These are phyloP conservation scores for Thymelicus sylvestris DNA, from an alignment of 2,888 invertebrate genomes.

Conservation along the genomic window DNA sequence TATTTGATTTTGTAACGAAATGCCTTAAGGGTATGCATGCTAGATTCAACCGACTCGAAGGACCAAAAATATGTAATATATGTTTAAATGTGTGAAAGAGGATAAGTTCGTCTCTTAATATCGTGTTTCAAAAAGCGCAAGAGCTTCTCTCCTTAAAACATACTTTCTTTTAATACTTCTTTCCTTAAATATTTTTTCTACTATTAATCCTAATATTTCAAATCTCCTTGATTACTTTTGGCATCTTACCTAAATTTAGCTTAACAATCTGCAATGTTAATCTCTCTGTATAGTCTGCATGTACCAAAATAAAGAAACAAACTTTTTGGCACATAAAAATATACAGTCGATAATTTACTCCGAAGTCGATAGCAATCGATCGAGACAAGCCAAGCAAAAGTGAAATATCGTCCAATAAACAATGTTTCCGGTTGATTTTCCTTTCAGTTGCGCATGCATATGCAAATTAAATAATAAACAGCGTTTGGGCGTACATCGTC, in stretches of 20 bases:
- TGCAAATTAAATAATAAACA: slow-evolving; percentile 64
- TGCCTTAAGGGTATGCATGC: neutral
- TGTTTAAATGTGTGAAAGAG: neutral
- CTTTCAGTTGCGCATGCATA: slow-evolving; percentile 52
- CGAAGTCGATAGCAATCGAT: slow-evolving; percentile 25
- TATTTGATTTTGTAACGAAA: neutral
- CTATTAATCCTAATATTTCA: too few relatives aligned
- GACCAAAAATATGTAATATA: neutral
- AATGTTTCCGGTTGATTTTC: slow-evolving; percentile 42
- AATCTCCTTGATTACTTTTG: too few relatives aligned
- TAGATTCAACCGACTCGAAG: neutral
- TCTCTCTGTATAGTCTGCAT: neutral
- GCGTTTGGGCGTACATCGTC: slow-evolving; percentile 55
- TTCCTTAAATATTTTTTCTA: too few relatives aligned
- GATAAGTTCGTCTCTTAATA: neutral
- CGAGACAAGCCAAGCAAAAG: slow-evolving; percentile 50
- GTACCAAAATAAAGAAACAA: neutral
- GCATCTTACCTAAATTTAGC: too few relatives aligned
- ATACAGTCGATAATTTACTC: slow-evolving; percentile 8
- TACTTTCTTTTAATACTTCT: too few relatives aligned
- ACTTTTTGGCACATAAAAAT: slow-evolving; percentile 12
- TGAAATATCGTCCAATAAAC: slow-evolving; percentile 47
- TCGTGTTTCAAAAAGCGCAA: too few relatives aligned
- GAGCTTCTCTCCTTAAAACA: too few relatives aligned
- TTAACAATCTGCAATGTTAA: too few relatives aligned